Conservation (phyloP, 2,113 vertebrate species). For the Noturus placidus region DNA sequence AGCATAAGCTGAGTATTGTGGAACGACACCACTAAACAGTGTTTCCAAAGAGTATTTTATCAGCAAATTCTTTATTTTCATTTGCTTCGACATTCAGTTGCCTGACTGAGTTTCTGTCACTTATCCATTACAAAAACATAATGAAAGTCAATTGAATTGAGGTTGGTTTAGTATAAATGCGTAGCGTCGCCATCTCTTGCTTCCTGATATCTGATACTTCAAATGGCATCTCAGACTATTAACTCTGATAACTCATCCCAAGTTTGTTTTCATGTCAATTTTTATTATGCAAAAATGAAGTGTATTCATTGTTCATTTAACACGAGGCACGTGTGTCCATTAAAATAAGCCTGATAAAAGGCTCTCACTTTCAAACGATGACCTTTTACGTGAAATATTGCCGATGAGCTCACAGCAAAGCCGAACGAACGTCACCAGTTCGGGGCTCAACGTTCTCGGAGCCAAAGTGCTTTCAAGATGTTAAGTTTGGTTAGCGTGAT, state of each 20-base stretch:
- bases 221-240: not conserved
- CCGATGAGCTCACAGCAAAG: not conserved
- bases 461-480: not conserved
- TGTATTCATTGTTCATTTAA: not conserved
- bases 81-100: not conserved
- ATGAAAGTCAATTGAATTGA: not conserved
- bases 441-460: not conserved
- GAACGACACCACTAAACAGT: not conserved
- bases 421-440: not conserved
- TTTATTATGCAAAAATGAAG: not conserved
- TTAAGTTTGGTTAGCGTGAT: too few species aligned
- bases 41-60: not conserved
- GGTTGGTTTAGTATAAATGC: not conserved
- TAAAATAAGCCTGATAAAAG: not conserved
- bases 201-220: not conserved
- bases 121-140: not conserved
- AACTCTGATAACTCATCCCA: not conserved
- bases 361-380: not conserved
- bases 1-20: conserved; percentile 61
- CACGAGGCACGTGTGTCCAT: not conserved
- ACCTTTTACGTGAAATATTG: not conserved
- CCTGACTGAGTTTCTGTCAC: not conserved
- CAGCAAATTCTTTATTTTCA: not conserved
- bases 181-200: not conserved
- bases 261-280: not conserved